These are phyloP conservation scores for Cryptomyrus ogoouensis DNA, from an alignment of 2,113 vertebrate genomes.

Conservation along the genomic window DNA sequence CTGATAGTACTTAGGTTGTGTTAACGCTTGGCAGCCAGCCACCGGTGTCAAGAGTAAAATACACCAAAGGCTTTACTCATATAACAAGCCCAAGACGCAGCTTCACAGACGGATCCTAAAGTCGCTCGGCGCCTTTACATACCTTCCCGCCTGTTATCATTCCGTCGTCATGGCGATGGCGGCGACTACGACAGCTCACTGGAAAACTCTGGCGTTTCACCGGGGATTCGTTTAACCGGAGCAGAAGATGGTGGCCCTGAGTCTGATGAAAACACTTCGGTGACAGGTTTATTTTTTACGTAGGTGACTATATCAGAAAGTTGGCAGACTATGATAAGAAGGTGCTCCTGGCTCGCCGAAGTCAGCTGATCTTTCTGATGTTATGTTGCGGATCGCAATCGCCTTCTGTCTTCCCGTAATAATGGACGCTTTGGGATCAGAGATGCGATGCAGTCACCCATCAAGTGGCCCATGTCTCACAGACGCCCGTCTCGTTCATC, in stretches of 20 bases:
- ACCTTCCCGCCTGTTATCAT: neutral
- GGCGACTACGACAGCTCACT: neutral
- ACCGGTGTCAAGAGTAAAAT: conserved; percentile 26
- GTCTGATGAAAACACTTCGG: neutral
- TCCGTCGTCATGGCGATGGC: neutral
- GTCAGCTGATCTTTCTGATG: neutral
- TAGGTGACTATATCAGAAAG: neutral
- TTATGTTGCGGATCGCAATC: neutral
- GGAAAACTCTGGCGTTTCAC: neutral
- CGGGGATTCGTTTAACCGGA: neutral
- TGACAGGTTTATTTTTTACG: neutral
- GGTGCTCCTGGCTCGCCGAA: neutral
- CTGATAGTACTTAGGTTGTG: conserved; percentile 30
- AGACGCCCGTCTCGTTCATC: neutral
- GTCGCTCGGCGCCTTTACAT: neutral
- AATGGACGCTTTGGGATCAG: neutral
- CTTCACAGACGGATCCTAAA: neutral
- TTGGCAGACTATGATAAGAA: neutral
- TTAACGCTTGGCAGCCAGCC: conserved; percentile 30
- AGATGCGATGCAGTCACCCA: neutral
- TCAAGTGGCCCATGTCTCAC: neutral
- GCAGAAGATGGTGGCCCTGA: neutral
- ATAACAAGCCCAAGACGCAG: conserved; percentile 5
- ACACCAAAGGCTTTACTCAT: conserved; percentile 21
- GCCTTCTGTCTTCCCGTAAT: neutral